Percentiles rank a stretch among this genome's conserved stretches.
phyloP scores from a whole-genome alignment of 1,140 invertebrate species.

The Penaeus japonicus region DNA sequence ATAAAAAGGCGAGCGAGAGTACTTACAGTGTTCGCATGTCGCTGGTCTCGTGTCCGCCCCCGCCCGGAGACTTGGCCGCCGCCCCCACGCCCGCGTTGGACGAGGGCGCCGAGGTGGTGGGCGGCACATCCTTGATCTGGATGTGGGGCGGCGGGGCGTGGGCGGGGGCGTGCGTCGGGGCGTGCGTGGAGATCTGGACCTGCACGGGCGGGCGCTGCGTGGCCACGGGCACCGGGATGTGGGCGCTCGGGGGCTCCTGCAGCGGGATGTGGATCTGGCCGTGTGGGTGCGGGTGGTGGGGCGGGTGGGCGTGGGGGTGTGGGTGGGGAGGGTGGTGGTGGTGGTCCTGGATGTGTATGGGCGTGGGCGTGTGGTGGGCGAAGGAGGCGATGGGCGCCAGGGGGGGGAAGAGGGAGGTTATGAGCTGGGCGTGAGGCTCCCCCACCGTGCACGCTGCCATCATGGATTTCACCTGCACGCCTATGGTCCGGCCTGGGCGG shows the following conservation, averaged over 20 bases:
- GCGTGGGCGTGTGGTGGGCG: not conserved
- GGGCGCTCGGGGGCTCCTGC: conserved; percentile 10
- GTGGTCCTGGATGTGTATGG: conserved; percentile 11
- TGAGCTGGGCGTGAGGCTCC: conserved; percentile 43
- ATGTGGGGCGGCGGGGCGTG: conserved; percentile 27
- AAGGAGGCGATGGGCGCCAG: conserved; percentile 34
- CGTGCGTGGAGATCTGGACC: conserved; percentile 18
- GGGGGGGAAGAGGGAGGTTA: conserved; percentile 50
- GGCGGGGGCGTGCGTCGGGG: conserved; percentile 7
- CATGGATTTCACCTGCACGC: conserved; percentile 9
- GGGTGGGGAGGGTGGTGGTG: conserved; percentile 20
- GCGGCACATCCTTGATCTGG: conserved; percentile 14
- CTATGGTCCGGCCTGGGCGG: not conserved
- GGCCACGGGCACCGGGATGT: not conserved
- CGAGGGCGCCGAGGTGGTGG: not conserved
- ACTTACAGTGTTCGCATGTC: conserved; percentile 52
- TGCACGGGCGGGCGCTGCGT: conserved; percentile 4
- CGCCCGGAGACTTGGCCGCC: not conserved
- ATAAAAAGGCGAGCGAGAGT: not conserved
- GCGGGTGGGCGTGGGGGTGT: conserved; percentile 27
- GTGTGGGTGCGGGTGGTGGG: conserved; percentile 1
- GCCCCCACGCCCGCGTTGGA: not conserved
- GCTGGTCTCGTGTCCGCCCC: conserved; percentile 37
- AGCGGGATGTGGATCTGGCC: conserved; percentile 36
- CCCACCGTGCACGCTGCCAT: conserved; percentile 47